phyloP scores from a whole-genome alignment of 2,888 invertebrate species.

The Tachystola acroxantha region DNA sequence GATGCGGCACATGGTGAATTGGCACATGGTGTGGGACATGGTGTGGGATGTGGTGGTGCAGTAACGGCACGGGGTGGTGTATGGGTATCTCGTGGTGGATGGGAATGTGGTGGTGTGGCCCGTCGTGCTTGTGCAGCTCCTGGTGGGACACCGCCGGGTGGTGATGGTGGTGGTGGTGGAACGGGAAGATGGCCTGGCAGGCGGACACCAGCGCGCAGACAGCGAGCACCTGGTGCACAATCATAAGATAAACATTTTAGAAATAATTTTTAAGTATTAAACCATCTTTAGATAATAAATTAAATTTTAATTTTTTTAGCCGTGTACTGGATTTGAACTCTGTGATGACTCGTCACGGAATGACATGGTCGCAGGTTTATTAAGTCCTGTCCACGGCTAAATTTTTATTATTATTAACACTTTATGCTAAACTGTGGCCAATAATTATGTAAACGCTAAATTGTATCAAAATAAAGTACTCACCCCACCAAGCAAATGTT shows the following conservation, averaged over 20 bases:
- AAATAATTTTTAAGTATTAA: not conserved
- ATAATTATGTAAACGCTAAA: too few relatives aligned
- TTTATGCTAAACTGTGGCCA: too few relatives aligned
- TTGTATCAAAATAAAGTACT: too few relatives aligned
- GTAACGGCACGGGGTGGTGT: slow-evolving; percentile 42
- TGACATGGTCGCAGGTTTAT: too few relatives aligned
- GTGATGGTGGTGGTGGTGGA: slow-evolving; percentile 48
- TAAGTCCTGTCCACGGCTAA: too few relatives aligned
- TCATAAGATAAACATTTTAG: too few relatives aligned
- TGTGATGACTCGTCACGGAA: too few relatives aligned
- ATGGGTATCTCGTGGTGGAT: slow-evolving; percentile 29
- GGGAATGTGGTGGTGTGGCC: slow-evolving; percentile 40
- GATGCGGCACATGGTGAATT: slow-evolving; percentile 35
- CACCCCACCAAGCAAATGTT: too few relatives aligned
- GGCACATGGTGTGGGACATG: slow-evolving; percentile 29
- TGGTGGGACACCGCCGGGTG: slow-evolving; percentile 64
- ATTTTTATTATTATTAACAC: too few relatives aligned
- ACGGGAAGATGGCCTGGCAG: slow-evolving; percentile 60
- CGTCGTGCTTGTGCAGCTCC: slow-evolving; percentile 57
- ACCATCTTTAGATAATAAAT: too few relatives aligned
- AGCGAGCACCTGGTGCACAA: slow-evolving; percentile 40
- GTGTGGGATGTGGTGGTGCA: slow-evolving; percentile 39
- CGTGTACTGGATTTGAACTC: too few relatives aligned
- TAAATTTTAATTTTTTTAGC: too few relatives aligned
- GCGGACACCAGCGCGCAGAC: slow-evolving; percentile 45